These are phyloP conservation scores for Andricus quercusramuli DNA, from an alignment of 2,888 invertebrate species.

Conservation along the genomic window DNA sequence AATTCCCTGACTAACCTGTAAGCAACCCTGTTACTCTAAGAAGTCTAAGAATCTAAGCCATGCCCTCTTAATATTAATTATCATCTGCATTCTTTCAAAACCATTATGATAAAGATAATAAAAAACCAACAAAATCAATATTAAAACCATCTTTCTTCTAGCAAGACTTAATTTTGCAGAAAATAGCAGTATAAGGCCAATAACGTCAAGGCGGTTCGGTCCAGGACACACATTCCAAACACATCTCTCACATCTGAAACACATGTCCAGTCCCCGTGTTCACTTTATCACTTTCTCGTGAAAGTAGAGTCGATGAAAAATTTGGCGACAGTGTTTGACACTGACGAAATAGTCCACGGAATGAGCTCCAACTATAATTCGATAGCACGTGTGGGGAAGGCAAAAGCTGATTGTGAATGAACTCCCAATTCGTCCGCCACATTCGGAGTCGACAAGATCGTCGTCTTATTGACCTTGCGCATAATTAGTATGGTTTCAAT, in stretches of 20 bases:
- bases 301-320: slow-evolving; percentile 23
- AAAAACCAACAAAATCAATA: too few relatives aligned
- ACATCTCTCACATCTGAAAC: slow-evolving; percentile 17
- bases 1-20: too few relatives aligned
- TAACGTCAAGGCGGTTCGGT: slow-evolving; percentile 4
- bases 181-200: not conserved
- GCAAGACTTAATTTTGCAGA: not conserved
- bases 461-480: slow-evolving; percentile 22
- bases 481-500: slow-evolving; percentile 29
- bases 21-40: too few relatives aligned
- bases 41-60: too few relatives aligned
- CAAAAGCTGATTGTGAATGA: slow-evolving; percentile 45
- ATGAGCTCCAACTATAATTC: slow-evolving; percentile 41
- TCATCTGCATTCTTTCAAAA: too few relatives aligned
- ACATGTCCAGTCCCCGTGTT: slow-evolving; percentile 11
- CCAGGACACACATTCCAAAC: slow-evolving; percentile 16
- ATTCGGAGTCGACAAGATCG: slow-evolving; percentile 15
- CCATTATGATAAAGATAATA: too few relatives aligned
- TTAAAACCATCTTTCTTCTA: too few relatives aligned
- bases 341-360: slow-evolving; percentile 22
- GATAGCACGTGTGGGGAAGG: slow-evolving; percentile 42
- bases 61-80: too few relatives aligned
- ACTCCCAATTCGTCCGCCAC: slow-evolving; percentile 31
- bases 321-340: slow-evolving; percentile 36
- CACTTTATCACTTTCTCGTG: slow-evolving; percentile 34